A percentile compares a stretch with the other conserved stretches of the same genome.
These are phyloP conservation scores for Orientallactaga bullata DNA, from an alignment of 2,113 vertebrate genomes.

Conservation along the genomic window DNA sequence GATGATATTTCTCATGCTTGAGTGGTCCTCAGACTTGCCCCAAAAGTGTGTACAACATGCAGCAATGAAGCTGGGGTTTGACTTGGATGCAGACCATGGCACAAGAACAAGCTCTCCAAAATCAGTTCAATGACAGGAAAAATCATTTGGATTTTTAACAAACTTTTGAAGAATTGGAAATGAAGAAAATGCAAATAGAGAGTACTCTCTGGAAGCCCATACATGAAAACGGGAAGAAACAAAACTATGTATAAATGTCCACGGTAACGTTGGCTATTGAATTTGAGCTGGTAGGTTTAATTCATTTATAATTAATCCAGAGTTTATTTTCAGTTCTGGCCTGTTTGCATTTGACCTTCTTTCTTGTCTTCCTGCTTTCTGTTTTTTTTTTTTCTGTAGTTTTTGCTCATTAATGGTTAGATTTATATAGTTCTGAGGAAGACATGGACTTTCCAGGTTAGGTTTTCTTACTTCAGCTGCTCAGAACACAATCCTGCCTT, in stretches of 20 bases:
- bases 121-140: not conserved
- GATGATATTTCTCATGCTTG: not conserved
- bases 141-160: not conserved
- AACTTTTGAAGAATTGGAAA: not conserved
- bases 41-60: not conserved
- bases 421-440: not conserved
- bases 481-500: not conserved
- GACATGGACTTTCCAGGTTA: not conserved
- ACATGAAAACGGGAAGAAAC: constrained; percentile 20
- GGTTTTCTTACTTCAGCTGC: not conserved
- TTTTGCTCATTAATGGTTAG: constrained; percentile 56
- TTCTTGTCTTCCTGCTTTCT: constrained; percentile 10
- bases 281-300: constrained; percentile 66
- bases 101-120: constrained; percentile 25
- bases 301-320: constrained; percentile 72
- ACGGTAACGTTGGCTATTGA: constrained; percentile 62
- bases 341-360: constrained; percentile 52
- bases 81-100: not conserved
- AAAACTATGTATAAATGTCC: constrained; percentile 46
- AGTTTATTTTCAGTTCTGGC: constrained; percentile 63
- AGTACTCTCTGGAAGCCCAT: not conserved
- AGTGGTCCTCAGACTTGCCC: not conserved
- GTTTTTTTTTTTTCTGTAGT: not conserved
- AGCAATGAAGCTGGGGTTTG: too few relatives aligned
- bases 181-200: constrained; percentile 47